phyloP scores from a whole-genome alignment of 2,888 invertebrate genomes.

The Eupithecia centaureata region DNA sequence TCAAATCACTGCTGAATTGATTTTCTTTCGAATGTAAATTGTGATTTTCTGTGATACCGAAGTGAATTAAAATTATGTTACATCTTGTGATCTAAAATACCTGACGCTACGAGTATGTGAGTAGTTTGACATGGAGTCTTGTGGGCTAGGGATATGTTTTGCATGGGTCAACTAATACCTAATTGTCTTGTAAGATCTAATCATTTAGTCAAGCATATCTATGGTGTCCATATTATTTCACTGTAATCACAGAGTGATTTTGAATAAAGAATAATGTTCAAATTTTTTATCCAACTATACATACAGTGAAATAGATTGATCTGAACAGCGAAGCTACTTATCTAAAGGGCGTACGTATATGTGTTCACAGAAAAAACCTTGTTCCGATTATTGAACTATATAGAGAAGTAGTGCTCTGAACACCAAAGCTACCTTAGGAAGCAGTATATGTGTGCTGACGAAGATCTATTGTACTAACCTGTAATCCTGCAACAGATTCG shows the following conservation, averaged over 20 bases:
- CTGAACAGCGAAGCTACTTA: background rate
- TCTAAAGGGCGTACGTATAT: too few species aligned
- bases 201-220: background rate
- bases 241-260: background rate
- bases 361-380: too few species aligned
- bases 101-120: background rate
- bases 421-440: too few species aligned
- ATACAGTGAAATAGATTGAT: background rate
- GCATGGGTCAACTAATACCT: background rate
- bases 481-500: slow-evolving; percentile 87
- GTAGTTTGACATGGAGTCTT: background rate
- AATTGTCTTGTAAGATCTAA: background rate
- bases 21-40: slow-evolving; percentile 3
- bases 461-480: slow-evolving; percentile 49
- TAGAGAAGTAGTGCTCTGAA: too few species aligned
- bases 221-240: background rate
- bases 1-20: slow-evolving; percentile 13
- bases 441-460: background rate
- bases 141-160: background rate
- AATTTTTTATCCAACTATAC: too few species aligned
- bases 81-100: background rate
- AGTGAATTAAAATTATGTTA: background rate
- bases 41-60: background rate
- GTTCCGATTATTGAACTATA: too few species aligned
- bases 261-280: background rate